Percentiles rank a stretch among this genome's conserved stretches.
These are phyloP conservation scores for Cyclophora punctaria DNA, from an alignment of 2,888 invertebrate genomes.

Conservation along the genomic window DNA sequence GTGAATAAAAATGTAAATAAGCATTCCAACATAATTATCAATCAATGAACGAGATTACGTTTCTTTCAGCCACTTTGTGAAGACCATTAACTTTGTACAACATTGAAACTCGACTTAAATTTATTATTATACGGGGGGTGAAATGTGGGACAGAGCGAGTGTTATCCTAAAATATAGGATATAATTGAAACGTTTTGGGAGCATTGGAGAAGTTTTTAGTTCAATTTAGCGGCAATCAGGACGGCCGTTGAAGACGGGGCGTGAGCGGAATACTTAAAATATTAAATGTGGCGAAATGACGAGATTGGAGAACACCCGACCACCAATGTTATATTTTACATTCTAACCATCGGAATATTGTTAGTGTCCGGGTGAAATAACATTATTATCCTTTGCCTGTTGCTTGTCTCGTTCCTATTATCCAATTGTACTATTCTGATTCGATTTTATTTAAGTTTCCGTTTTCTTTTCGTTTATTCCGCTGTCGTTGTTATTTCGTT, in stretches of 20 bases:
- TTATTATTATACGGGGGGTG: constrained; percentile 5
- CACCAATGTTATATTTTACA: constrained; percentile 58
- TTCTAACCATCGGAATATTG: constrained; percentile 13
- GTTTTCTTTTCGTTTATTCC: too few relatives aligned
- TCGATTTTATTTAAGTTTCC: too few relatives aligned
- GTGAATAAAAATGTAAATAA: too few relatives aligned
- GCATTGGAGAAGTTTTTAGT: constrained; percentile 74
- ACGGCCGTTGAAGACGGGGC: constrained; percentile 70
- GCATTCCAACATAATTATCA: not conserved
- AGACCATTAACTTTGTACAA: constrained; percentile 1
- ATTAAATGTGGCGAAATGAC: constrained; percentile 65
- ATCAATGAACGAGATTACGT: too few relatives aligned
- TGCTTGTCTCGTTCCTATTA: too few relatives aligned
- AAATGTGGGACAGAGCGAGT: constrained; percentile 11
- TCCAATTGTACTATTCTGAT: too few relatives aligned
- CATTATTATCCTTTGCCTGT: too few relatives aligned
- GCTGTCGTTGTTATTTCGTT: too few relatives aligned
- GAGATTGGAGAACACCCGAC: constrained; percentile 45
- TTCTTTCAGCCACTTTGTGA: not conserved
- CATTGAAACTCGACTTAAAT: not conserved
- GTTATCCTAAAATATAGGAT: constrained; percentile 46
- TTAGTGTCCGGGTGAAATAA: constrained; percentile 1
- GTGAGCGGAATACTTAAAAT: constrained; percentile 70
- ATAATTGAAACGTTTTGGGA: constrained; percentile 69
- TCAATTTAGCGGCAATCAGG: constrained; percentile 75